Evolutionary conservation across 2,797 vertebrate genomes (phyloP).

Genomic region (Pangasius larnaudii): DNA sequence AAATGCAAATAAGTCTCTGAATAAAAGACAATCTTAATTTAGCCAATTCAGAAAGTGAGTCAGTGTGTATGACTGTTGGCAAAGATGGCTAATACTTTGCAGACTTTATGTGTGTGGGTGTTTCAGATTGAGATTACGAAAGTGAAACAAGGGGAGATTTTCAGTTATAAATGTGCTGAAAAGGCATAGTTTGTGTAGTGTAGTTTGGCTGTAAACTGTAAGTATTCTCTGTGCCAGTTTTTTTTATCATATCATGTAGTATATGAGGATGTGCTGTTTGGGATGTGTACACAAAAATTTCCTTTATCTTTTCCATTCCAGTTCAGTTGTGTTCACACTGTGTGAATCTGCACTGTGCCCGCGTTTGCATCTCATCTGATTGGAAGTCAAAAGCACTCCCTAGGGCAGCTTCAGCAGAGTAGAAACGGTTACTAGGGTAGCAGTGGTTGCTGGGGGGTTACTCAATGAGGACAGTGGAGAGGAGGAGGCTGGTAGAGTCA

Average conservation of each 20-base stretch:
- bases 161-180: background rate
- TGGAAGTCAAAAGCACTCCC: conserved; percentile 77
- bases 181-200: background rate
- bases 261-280: background rate
- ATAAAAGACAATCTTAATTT: conserved; percentile 75
- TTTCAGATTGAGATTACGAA: conserved; percentile 9
- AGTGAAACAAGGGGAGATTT: background rate
- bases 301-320: background rate
- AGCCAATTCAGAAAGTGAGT: conserved; percentile 55
- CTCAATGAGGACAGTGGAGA: conserved; percentile 57
- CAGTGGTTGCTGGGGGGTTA: conserved; percentile 68
- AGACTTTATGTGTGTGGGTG: conserved; percentile 30
- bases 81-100: conserved; percentile 26
- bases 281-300: conserved; percentile 30
- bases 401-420: conserved; percentile 71
- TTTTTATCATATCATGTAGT: background rate
- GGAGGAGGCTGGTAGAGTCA: conserved; percentile 79
- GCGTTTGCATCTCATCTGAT: conserved; percentile 76
- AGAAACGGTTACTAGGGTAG: conserved; percentile 62
- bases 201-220: background rate
- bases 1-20: conserved; percentile 76
- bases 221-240: background rate
- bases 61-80: conserved; percentile 36
- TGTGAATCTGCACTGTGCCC: conserved; percentile 61
- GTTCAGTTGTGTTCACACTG: conserved; percentile 67